These are phyloP conservation scores for Cheilosia variabilis DNA, from an alignment of 2,888 invertebrate genomes.

Conservation along the genomic window DNA sequence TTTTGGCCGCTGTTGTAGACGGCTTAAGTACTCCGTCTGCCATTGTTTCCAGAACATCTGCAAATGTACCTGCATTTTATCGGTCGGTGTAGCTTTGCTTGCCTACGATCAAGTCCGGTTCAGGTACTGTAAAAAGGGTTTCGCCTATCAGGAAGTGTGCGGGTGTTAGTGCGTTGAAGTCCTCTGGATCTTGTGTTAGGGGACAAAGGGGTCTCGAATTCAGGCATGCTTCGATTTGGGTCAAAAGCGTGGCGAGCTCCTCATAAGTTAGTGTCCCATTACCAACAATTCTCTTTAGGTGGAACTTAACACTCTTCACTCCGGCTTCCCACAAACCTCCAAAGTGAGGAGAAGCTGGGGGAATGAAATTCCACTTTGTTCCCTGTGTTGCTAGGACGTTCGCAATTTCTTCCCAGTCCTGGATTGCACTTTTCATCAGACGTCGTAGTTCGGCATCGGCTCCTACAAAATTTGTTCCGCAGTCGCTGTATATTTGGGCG, in stretches of 20 bases:
- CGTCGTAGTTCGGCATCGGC: conserved; percentile 5
- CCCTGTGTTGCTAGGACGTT: neutral
- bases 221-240: conserved; percentile 1
- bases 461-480: neutral
- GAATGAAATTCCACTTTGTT: conserved; percentile 13
- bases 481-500: neutral
- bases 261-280: neutral
- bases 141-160: neutral
- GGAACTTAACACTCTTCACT: neutral
- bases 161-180: neutral
- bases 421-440: neutral
- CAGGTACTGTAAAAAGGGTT: too few species aligned
- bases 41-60: conserved; percentile 1
- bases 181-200: neutral
- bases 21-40: neutral
- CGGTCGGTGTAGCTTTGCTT: neutral
- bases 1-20: too few species aligned
- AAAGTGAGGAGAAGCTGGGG: neutral
- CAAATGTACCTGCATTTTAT: neutral
- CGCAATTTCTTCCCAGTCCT: too few species aligned
- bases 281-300: neutral
- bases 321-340: conserved; percentile 2
- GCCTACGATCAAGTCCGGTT: neutral
- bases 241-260: neutral
- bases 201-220: neutral